These are phyloP conservation scores for Aplysina aerophoba DNA, from an alignment of 37 sponge, comb jelly and placozoan species.

Conservation along the genomic window DNA sequence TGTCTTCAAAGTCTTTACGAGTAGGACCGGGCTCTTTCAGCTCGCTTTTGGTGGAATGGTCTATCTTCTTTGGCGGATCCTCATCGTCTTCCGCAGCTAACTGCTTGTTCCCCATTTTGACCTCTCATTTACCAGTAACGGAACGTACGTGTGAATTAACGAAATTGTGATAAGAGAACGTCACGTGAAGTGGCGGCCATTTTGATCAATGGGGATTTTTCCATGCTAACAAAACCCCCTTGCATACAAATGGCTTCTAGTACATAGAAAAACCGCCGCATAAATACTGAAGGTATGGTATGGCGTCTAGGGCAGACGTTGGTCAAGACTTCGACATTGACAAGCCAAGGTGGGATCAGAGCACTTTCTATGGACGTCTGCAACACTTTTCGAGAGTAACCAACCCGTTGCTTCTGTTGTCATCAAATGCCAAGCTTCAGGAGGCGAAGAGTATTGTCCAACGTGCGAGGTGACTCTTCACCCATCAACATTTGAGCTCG, in stretches of 20 bases:
- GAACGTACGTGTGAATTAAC: not conserved
- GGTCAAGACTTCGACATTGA: slow-evolving; percentile 53
- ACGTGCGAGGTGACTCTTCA: slow-evolving; percentile 59
- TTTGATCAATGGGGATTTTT: not conserved
- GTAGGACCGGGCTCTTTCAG: not conserved
- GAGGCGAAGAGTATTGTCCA: slow-evolving; percentile 56
- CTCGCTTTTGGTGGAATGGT: slow-evolving; percentile 15
- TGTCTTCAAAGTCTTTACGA: slow-evolving; percentile 7
- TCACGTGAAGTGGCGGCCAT: slow-evolving; percentile 25
- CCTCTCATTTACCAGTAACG: not conserved
- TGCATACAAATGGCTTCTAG: too few species aligned
- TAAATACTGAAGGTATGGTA: too few species aligned
- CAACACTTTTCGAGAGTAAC: slow-evolving; percentile 64
- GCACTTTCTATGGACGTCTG: slow-evolving; percentile 63
- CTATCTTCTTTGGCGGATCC: not conserved
- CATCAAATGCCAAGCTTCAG: slow-evolving; percentile 42
- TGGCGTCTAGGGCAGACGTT: too few species aligned
- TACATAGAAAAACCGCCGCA: too few species aligned
- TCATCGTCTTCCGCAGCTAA: not conserved
- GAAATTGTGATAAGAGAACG: not conserved
- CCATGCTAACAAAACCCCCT: not conserved
- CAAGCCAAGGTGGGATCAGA: slow-evolving; percentile 77
- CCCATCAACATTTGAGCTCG: too few species aligned
- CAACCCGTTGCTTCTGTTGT: slow-evolving; percentile 58
- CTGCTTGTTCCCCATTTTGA: slow-evolving; percentile 19